Percentiles rank a stretch among this genome's conserved stretches.
These are phyloP conservation scores for Leucoma salicis DNA, from an alignment of 2,888 invertebrate genomes.

Conservation along the genomic window DNA sequence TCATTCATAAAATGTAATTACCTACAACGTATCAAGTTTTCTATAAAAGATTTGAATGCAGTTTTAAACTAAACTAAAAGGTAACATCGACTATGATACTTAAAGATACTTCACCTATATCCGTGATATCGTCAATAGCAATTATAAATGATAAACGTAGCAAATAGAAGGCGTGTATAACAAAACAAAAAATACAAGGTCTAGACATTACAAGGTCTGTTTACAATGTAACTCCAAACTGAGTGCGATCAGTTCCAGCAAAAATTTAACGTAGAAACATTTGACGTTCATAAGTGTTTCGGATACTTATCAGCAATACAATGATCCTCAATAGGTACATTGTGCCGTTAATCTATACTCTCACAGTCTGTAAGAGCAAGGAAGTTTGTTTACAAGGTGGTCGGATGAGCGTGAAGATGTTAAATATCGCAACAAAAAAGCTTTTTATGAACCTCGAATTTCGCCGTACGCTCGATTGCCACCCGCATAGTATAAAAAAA, in stretches of 20 bases:
- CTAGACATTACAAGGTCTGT: slow-evolving; percentile 21
- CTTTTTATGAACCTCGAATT: no score
- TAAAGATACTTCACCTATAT: neutral
- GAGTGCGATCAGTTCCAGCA: slow-evolving; percentile 19
- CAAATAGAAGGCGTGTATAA: slow-evolving; percentile 13
- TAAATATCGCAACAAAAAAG: slow-evolving; percentile 9
- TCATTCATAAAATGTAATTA: no score
- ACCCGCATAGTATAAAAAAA: no score
- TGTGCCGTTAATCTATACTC: slow-evolving; percentile 34
- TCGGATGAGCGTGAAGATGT: slow-evolving; percentile 23
- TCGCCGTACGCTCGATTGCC: no score
- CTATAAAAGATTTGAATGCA: no score
- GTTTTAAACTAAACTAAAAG: no score
- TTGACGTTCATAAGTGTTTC: slow-evolving; percentile 18
- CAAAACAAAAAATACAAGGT: slow-evolving; percentile 16
- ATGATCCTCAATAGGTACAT: slow-evolving; percentile 21
- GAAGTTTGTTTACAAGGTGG: slow-evolving; percentile 33
- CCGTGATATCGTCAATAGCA: neutral
- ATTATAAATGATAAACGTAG: neutral
- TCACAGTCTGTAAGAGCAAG: slow-evolving; percentile 11
- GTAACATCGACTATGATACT: no score
- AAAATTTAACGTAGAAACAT: slow-evolving; percentile 21
- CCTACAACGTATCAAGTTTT: no score
- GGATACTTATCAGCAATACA: slow-evolving; percentile 16
- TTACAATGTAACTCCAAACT: slow-evolving; percentile 13